Evolutionary conservation across 2,797 vertebrate species (phyloP), one percentile per base, ranked within the genome.

Genomic region (Fistularia tabacaria): DNA sequence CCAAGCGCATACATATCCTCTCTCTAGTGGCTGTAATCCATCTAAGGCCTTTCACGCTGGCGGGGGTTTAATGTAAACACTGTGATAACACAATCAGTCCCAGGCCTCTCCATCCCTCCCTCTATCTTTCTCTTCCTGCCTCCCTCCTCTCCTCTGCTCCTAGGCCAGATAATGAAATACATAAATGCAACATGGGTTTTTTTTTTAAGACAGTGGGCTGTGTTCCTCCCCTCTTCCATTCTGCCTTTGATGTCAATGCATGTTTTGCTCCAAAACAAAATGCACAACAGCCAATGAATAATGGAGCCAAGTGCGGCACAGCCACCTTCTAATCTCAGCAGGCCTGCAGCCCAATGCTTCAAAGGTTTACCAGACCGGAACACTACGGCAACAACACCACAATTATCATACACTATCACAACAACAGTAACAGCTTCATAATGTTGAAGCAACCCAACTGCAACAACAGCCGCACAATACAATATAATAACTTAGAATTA

Each of bases 261-360:
- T 47, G 51, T 76, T 67, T 69, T 14, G 43, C 66, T 69, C 68
- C 48, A 73, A 69, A 76, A 74, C 71, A 66, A 81, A 81, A 75
- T 61, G 59, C 64, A 60, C 61, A 73, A 57, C 64, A 72, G 56
- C 66, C 76, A 71, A 76, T 82, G 72, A 86, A 86, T 87, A 87
- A 83, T 82, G 80, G 75, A 87, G 80, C 77, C 72, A 41, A 66
- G 42, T 51, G 6, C 52, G 62, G 54, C 55, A 42, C 43, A 49
- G 66, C 69, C 79, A 80, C 71, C 77, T 77, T 81, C 78, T 85
- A 82, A 86, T 81, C 79, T 82, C 80, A 74, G 76, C 73, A 80
- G 74, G 81, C 77, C 81, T 71, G 68, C 63, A 64, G 77, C 77
- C 58, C n/a, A 53, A 14, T 3, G 57, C 74, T 74, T 76, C 71